Percentiles rank a stretch among this genome's conserved stretches.
Conservation (phyloP, 2,888 invertebrate genomes). For the Syrphus vitripennis region DNA sequence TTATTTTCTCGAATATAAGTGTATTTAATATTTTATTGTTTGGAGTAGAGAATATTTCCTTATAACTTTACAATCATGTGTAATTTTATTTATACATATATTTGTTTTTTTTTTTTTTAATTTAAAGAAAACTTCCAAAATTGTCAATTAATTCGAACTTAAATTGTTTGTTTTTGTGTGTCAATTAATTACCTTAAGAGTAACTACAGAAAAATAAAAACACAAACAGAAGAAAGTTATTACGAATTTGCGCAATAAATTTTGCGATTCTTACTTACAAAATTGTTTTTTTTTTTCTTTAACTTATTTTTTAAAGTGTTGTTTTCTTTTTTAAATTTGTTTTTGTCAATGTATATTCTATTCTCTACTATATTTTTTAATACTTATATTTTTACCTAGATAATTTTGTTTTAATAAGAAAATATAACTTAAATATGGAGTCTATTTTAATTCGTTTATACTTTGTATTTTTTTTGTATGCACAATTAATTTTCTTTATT, state of each 20-base stretch:
- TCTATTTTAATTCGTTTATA: constrained; percentile 48
- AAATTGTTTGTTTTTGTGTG: constrained; percentile 17
- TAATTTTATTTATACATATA: not conserved
- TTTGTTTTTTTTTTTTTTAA: not conserved
- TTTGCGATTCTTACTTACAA: constrained; percentile 31
- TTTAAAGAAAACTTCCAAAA: constrained; percentile 39
- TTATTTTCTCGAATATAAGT: constrained; percentile 68
- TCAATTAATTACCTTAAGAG: constrained; percentile 38
- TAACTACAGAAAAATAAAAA: constrained; percentile 61
- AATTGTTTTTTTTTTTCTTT: not conserved
- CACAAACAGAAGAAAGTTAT: constrained; percentile 27
- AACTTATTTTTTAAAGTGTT: constrained; percentile 2
- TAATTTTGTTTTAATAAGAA: constrained; percentile 57
- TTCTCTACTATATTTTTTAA: constrained; percentile 31
- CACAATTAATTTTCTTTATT: constrained; percentile 19
- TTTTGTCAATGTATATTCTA: constrained; percentile 7
- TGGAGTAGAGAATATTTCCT: constrained; percentile 62
- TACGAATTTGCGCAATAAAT: constrained; percentile 30
- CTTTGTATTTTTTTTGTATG: not conserved
- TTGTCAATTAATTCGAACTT: constrained; percentile 14
- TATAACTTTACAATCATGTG: constrained; percentile 40
- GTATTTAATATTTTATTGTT: constrained; percentile 64
- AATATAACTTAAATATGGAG: constrained; percentile 60
- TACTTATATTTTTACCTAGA: constrained; percentile 29
- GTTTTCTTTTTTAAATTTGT: constrained; percentile 25